Conservation (phyloP, 2,888 invertebrate genomes). For the Pogonocherus hispidulus region DNA sequence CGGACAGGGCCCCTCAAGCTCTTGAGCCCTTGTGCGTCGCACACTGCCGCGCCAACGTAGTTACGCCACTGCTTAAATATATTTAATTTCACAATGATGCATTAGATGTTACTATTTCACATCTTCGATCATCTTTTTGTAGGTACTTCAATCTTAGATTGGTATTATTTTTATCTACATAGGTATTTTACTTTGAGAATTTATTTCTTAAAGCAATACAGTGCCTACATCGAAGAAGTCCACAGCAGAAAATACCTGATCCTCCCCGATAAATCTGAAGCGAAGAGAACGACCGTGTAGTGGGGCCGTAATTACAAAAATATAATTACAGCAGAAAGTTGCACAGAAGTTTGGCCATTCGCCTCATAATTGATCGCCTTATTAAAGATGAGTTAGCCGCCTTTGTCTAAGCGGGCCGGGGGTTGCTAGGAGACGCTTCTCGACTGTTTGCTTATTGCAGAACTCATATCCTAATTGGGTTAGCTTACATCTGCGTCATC, state of each 20-base stretch:
- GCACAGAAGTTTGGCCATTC: conserved; percentile 66
- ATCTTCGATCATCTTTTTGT: too few species aligned
- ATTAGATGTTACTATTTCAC: too few species aligned
- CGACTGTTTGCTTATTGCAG: conserved; percentile 67
- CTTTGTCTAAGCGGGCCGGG: conserved; percentile 63
- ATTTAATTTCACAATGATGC: too few species aligned
- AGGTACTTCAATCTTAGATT: too few species aligned
- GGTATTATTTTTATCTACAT: too few species aligned
- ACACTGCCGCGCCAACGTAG: too few species aligned
- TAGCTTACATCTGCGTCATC: conserved; percentile 66
- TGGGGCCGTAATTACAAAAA: conserved; percentile 65
- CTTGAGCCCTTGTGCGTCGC: too few species aligned
- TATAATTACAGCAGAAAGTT: conserved; percentile 67
- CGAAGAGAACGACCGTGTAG: conserved; percentile 50
- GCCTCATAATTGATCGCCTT: conserved; percentile 69
- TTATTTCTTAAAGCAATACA: too few species aligned
- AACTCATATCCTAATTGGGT: conserved; percentile 69
- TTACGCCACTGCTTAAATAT: too few species aligned
- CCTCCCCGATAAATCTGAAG: conserved; percentile 54
- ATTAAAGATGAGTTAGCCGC: conserved; percentile 69
- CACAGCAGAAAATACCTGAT: conserved; percentile 39
- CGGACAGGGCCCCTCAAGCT: too few species aligned
- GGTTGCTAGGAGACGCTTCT: conserved; percentile 65
- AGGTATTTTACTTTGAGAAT: too few species aligned
- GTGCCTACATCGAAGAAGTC: too few species aligned